These are phyloP conservation scores for Drosophila nr. fundita DNA, from an alignment of 2,888 invertebrate species.

Conservation along the genomic window DNA sequence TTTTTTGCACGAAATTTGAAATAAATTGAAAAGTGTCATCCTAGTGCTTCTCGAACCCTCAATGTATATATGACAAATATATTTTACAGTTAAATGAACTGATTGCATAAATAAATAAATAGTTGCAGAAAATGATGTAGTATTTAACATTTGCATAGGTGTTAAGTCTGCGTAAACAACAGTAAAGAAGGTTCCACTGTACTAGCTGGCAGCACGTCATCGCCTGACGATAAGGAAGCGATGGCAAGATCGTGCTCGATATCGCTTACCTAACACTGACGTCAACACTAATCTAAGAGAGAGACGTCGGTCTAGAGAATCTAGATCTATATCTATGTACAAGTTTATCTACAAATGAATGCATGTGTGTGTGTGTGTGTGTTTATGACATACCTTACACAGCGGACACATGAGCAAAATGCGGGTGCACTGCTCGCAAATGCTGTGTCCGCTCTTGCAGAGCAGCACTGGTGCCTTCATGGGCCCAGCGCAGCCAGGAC, in stretches of 20 bases:
- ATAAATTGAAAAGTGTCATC: neutral
- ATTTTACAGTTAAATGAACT: neutral
- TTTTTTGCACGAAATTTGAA: neutral
- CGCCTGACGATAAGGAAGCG: slow-evolving; percentile 30
- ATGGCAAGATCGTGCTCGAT: slow-evolving; percentile 26
- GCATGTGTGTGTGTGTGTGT: neutral
- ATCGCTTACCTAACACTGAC: slow-evolving; percentile 52
- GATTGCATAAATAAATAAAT: neutral
- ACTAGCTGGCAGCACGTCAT: slow-evolving; percentile 29
- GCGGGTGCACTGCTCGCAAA: slow-evolving; percentile 83
- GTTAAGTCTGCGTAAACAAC: neutral
- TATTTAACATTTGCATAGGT: neutral
- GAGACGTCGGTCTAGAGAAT: neutral
- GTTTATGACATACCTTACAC: slow-evolving; percentile 80
- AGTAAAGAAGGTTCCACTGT: slow-evolving; percentile 26
- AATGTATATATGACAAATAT: neutral
- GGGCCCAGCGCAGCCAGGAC: slow-evolving; percentile 84
- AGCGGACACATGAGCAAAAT: slow-evolving; percentile 82
- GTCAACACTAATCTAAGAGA: slow-evolving; percentile 26
- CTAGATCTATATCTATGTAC: neutral
- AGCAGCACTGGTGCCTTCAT: slow-evolving; percentile 83
- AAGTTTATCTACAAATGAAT: neutral
- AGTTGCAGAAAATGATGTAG: neutral
- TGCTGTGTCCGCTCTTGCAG: slow-evolving; percentile 83
- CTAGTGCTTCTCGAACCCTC: neutral